Conservation (phyloP, 2,113 vertebrate species). For the Oophaga pumilio region DNA sequence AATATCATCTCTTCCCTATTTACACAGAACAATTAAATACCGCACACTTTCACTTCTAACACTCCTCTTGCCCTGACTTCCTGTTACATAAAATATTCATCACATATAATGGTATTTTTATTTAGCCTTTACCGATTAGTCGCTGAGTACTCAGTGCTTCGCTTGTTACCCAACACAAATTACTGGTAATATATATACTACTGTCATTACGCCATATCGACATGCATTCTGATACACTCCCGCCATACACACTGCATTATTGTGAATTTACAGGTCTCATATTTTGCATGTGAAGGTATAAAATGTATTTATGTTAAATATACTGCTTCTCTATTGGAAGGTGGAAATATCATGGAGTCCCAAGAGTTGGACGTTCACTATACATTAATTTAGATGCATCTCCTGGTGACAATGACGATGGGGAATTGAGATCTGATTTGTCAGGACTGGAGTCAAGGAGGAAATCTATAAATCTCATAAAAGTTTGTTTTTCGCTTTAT, state of each 20-base stretch:
- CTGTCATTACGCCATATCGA: not conserved
- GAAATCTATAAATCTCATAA: not conserved
- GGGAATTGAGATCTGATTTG: not conserved
- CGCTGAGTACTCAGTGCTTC: not conserved
- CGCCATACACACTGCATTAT: not conserved
- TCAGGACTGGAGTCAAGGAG: not conserved
- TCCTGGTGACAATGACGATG: not conserved
- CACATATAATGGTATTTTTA: not conserved
- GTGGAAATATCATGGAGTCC: no score
- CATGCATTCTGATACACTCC: not conserved
- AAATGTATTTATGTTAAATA: not conserved
- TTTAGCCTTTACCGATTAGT: not conserved
- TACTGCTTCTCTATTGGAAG: not conserved
- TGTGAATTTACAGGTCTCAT: no score
- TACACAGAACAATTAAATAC: conserved; percentile 10
- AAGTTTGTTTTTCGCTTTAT: not conserved
- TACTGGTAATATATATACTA: not conserved
- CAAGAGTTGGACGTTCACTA: not conserved
- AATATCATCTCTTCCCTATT: not conserved
- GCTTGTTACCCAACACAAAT: not conserved
- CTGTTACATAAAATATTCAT: not conserved
- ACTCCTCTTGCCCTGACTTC: not conserved
- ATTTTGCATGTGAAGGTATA: no score
- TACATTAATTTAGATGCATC: not conserved
- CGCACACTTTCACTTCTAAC: not conserved